Percentiles rank a stretch among this genome's conserved stretches.
phyloP scores from a whole-genome alignment of 2,888 invertebrate genomes.

The Dryobotodes eremita region DNA sequence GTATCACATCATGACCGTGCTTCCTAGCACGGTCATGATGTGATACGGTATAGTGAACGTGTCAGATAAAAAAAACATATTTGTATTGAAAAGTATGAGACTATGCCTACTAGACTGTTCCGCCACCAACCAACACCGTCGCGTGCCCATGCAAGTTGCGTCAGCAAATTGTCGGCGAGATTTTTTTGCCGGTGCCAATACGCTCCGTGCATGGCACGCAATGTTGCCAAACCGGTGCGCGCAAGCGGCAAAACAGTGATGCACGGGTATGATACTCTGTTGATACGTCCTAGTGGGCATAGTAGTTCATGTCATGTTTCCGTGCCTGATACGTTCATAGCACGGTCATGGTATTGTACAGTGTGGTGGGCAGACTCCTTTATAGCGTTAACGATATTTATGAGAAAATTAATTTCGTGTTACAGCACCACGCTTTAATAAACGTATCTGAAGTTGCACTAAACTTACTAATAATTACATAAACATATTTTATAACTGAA shows the following conservation, averaged over 20 bases:
- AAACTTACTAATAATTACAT: neutral
- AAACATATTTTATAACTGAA: neutral
- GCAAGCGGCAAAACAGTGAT: neutral
- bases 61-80: neutral
- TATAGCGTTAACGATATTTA: neutral
- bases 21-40: no score
- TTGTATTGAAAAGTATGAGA: neutral
- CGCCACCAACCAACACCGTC: neutral
- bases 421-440: neutral
- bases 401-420: neutral
- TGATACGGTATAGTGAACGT: no score
- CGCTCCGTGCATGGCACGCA: neutral
- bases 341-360: neutral
- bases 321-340: neutral
- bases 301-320: no score
- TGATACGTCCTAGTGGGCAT: neutral
- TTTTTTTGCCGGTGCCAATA: neutral
- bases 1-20: neutral
- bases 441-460: neutral
- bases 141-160: neutral
- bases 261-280: neutral
- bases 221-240: neutral
- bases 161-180: neutral
- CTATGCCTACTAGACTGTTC: neutral
- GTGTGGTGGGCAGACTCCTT: neutral